phyloP scores from a whole-genome alignment of 1,140 invertebrate species.

The Rhysida immarginata region DNA sequence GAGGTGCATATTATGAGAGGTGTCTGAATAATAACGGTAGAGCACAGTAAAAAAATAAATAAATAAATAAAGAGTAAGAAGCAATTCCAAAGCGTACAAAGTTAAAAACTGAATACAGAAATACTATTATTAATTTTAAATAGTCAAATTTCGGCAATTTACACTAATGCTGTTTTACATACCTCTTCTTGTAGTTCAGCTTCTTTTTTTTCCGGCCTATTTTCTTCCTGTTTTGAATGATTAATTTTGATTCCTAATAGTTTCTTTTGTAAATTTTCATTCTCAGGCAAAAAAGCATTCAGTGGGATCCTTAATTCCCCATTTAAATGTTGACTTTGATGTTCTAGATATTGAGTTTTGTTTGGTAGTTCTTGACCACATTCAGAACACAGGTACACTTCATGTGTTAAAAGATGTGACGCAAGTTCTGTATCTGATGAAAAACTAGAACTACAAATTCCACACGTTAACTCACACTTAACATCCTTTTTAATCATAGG shows the following conservation, averaged over 20 bases:
- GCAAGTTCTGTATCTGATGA: neutral
- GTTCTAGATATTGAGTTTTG: neutral
- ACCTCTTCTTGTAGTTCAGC: neutral
- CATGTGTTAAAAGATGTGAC: neutral
- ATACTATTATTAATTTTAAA: no score
- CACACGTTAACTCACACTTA: neutral
- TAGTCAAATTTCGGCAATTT: no score
- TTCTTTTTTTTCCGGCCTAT: neutral
- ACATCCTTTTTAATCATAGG: neutral
- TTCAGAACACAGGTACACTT: conserved; percentile 5
- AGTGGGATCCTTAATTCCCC: conserved; percentile 1
- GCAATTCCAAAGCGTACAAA: no score
- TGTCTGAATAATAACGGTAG: no score
- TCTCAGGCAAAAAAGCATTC: neutral
- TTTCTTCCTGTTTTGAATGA: neutral
- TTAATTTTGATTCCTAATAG: neutral
- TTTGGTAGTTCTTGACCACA: conserved; percentile 4
- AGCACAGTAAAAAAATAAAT: no score
- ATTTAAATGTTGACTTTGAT: neutral
- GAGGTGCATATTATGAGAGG: no score
- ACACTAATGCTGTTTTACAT: no score
- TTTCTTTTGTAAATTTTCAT: neutral
- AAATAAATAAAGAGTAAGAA: no score
- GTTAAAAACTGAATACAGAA: no score
- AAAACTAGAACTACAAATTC: conserved; percentile 1